These are phyloP conservation scores for Imbricaverruca yamaguchii DNA, from an alignment of 2,888 invertebrate genomes.

Conservation along the genomic window DNA sequence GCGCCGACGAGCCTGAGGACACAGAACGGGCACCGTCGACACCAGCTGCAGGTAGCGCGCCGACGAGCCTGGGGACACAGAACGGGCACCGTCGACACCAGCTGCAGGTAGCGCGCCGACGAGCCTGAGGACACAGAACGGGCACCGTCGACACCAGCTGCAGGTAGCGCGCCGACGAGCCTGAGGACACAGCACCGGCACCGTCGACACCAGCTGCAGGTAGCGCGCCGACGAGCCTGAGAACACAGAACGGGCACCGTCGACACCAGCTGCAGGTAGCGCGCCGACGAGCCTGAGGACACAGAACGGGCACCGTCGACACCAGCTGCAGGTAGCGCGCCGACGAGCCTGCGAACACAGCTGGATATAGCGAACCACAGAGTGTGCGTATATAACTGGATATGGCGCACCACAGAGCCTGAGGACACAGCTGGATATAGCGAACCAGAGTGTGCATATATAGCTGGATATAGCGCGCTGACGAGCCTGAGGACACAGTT, in stretches of 20 bases:
- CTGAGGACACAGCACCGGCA: background rate
- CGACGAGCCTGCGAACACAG: background rate
- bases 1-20: constrained; percentile 28
- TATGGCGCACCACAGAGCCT: too few species aligned
- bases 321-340: background rate
- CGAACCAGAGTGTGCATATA: too few species aligned
- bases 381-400: too few species aligned
- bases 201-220: background rate
- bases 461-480: too few species aligned
- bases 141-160: background rate
- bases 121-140: background rate
- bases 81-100: constrained; percentile 35
- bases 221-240: background rate
- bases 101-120: constrained; percentile 6
- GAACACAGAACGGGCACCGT: too few species aligned
- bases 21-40: constrained; percentile 35
- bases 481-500: too few species aligned
- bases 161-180: background rate
- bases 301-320: too few species aligned
- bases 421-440: background rate
- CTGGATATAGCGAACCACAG: too few species aligned
- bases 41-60: constrained; percentile 27
- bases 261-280: background rate
- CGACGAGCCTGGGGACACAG: constrained; percentile 32
- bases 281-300: background rate